Conservation (phyloP, 2,888 invertebrate species). For the Caenorhabditis panamensis region DNA sequence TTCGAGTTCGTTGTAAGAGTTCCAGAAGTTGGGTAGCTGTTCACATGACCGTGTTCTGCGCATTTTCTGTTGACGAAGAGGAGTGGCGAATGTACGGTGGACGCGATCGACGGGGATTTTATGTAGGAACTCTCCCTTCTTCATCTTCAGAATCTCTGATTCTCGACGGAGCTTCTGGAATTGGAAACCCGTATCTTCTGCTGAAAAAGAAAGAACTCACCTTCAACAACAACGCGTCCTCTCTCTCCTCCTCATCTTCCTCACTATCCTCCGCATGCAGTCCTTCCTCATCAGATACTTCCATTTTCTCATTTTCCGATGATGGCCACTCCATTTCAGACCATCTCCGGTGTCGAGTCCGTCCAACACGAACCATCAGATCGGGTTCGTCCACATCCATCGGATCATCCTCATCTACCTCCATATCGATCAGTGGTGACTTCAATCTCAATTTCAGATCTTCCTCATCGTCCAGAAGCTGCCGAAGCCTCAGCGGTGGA, state of each 20-base stretch:
- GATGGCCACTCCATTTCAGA: too few relatives aligned
- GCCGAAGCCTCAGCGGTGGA: too few relatives aligned
- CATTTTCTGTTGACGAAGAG: slow-evolving; percentile 2
- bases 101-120: not conserved
- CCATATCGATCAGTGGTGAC: too few relatives aligned
- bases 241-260: not conserved
- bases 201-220: too few relatives aligned
- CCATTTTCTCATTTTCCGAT: too few relatives aligned
- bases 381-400: too few relatives aligned
- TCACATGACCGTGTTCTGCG: slow-evolving; percentile 24
- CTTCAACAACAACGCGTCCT: not conserved
- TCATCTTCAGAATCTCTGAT: not conserved
- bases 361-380: too few relatives aligned
- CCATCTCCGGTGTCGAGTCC: too few relatives aligned
- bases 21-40: slow-evolving; percentile 8
- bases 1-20: slow-evolving; percentile 18
- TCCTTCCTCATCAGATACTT: not conserved
- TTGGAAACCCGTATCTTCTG: not conserved
- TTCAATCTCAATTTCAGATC: too few relatives aligned
- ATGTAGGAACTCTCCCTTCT: not conserved
- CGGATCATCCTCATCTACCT: too few relatives aligned
- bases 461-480: too few relatives aligned
- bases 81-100: not conserved
- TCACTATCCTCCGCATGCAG: not conserved
- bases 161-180: slow-evolving; percentile 8